Evolutionary conservation across 2,113 vertebrate species (phyloP).

Genomic region (Xenus cinereus): DNA sequence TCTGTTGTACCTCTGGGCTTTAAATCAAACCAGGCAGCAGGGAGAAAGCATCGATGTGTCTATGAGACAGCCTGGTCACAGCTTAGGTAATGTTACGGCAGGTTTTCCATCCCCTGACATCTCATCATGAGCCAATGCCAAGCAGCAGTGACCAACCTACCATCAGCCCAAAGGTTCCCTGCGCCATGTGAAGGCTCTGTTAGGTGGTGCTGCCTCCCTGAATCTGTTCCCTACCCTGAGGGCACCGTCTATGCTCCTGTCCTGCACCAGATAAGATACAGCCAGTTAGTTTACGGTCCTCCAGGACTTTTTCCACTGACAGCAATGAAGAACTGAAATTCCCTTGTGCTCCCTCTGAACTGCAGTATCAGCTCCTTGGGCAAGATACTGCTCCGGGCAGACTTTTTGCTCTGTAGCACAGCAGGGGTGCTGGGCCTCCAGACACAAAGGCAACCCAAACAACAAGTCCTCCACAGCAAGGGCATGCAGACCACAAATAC

Average conservation of each 20-base stretch:
- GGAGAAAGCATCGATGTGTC: fast-evolving
- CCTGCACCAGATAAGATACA: neutral
- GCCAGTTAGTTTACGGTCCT: neutral
- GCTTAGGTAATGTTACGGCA: neutral
- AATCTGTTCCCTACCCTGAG: neutral
- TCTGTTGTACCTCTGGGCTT: neutral
- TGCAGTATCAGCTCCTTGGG: neutral
- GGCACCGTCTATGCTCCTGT: neutral
- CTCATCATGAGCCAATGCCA: neutral
- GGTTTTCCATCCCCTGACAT: neutral
- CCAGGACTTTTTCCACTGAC: neutral
- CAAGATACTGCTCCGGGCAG: neutral
- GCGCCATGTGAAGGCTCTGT: neutral
- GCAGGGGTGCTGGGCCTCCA: neutral
- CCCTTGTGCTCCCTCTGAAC: neutral
- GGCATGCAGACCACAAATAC: neutral
- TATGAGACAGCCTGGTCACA: neutral
- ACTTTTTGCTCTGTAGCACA: neutral
- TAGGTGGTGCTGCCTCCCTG: neutral
- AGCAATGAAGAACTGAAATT: neutral
- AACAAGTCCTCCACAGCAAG: neutral
- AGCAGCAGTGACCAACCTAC: neutral
- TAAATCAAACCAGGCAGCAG: neutral
- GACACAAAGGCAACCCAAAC: neutral
- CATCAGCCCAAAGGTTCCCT: too few relatives aligned